phyloP scores from a whole-genome alignment of 2,797 vertebrate species.

The Chloroceryle inda region DNA sequence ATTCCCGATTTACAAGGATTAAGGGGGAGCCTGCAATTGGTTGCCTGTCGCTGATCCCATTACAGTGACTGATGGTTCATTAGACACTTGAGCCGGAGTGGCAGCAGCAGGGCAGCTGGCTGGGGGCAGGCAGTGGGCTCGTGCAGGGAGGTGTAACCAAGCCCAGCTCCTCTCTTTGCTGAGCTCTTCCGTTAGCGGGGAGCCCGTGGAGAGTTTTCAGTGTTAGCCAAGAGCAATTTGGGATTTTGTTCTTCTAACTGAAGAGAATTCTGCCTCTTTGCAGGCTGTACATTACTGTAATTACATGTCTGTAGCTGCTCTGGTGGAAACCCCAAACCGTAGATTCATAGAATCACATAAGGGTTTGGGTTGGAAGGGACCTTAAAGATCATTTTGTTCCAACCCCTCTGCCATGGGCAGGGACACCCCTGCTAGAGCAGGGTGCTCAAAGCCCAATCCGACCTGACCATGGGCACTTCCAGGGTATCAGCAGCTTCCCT shows the following conservation, averaged over 20 bases:
- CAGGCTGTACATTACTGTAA: not conserved
- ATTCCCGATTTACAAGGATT: not conserved
- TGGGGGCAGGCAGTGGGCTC: not conserved
- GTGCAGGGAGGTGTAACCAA: accelerated
- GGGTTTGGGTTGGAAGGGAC: no score
- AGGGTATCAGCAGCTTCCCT: no score
- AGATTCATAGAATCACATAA: not conserved
- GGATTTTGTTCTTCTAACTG: not conserved
- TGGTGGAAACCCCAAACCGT: not conserved
- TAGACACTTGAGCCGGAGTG: not conserved
- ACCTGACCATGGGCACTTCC: no score
- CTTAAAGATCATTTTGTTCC: no score
- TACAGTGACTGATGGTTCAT: not conserved
- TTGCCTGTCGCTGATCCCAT: not conserved
- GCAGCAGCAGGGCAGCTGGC: not conserved
- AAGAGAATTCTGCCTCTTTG: not conserved
- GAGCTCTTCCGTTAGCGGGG: accelerated
- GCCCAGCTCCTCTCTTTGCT: not conserved
- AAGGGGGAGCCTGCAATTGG: not conserved
- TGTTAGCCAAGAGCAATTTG: not conserved
- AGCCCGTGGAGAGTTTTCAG: not conserved
- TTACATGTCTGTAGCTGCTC: not conserved
- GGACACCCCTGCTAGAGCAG: no score
- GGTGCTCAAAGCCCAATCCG: no score
- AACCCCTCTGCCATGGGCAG: no score